Conservation (phyloP, 2,888 invertebrate species). For the Chrysolina americana region DNA sequence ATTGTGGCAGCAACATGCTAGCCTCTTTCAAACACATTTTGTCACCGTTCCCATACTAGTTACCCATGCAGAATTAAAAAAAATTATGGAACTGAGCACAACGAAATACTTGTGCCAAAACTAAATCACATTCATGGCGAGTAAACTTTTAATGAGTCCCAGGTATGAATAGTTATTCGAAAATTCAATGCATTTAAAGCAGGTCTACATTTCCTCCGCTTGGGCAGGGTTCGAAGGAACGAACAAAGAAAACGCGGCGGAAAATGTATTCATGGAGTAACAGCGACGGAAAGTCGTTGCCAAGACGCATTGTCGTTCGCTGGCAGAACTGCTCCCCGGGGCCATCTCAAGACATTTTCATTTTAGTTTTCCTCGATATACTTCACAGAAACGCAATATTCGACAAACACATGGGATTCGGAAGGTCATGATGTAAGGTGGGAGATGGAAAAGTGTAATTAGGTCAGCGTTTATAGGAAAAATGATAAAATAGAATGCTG, state of each 20-base stretch:
- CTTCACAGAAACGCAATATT: constrained; percentile 59
- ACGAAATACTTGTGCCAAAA: background rate
- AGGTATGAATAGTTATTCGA: constrained; percentile 56
- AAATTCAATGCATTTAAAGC: constrained; percentile 70
- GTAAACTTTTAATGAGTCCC: constrained; percentile 42
- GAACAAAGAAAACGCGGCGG: constrained; percentile 61
- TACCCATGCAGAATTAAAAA: too few relatives aligned
- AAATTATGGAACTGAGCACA: background rate
- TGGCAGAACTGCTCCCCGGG: constrained; percentile 65
- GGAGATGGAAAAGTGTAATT: constrained; percentile 20
- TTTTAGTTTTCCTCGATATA: constrained; percentile 65
- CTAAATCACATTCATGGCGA: background rate
- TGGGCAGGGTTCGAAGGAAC: constrained; percentile 56
- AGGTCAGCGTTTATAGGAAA: constrained; percentile 13
- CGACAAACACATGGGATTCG: constrained; percentile 52
- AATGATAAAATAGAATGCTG: background rate
- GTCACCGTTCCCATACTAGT: too few relatives aligned
- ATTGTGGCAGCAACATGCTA: too few relatives aligned
- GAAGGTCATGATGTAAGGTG: constrained; percentile 27
- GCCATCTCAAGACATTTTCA: constrained; percentile 68
- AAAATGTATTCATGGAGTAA: constrained; percentile 66
- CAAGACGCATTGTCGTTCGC: constrained; percentile 71
- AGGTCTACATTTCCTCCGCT: constrained; percentile 56
- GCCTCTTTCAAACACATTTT: too few relatives aligned
- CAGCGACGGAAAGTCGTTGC: constrained; percentile 65